Evolutionary conservation across 2,888 invertebrate genomes (phyloP).

Genomic region (Tenodera sinensis): DNA sequence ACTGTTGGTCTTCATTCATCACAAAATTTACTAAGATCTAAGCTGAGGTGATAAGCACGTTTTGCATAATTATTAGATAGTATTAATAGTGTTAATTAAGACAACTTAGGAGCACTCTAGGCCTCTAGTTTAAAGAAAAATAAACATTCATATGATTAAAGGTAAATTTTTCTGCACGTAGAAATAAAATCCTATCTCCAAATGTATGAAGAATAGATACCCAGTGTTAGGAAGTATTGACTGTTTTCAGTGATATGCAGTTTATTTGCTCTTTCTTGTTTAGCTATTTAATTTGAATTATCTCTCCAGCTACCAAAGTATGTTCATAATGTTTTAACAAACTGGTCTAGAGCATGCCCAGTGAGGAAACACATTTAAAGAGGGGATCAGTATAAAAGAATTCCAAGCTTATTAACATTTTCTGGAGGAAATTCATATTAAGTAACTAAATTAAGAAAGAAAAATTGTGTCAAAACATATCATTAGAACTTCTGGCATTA

Average conservation of each 20-base stretch:
- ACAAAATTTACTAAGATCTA: not conserved
- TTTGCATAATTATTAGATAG: not conserved
- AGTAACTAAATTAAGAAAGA: no score
- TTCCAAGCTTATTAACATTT: no score
- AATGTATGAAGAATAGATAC: not conserved
- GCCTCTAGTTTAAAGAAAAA: not conserved
- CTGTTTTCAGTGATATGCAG: not conserved
- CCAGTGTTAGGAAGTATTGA: not conserved
- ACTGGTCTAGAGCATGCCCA: not conserved
- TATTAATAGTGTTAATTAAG: not conserved
- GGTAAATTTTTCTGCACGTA: not conserved
- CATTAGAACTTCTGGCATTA: no score
- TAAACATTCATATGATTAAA: not conserved
- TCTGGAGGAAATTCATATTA: no score
- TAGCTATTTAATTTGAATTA: not conserved
- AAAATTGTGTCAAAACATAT: no score
- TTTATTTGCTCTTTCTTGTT: not conserved
- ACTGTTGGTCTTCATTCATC: not conserved
- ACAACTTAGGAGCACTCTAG: not conserved
- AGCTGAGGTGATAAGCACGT: not conserved
- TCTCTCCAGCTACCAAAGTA: not conserved
- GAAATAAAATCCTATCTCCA: not conserved
- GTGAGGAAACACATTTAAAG: no score
- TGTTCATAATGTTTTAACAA: not conserved
- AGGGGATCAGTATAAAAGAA: no score